A percentile compares a stretch with the other conserved stretches of the same genome.
phyloP scores from a whole-genome alignment of 2,797 vertebrate species.

The Champsocephalus gunnari region DNA sequence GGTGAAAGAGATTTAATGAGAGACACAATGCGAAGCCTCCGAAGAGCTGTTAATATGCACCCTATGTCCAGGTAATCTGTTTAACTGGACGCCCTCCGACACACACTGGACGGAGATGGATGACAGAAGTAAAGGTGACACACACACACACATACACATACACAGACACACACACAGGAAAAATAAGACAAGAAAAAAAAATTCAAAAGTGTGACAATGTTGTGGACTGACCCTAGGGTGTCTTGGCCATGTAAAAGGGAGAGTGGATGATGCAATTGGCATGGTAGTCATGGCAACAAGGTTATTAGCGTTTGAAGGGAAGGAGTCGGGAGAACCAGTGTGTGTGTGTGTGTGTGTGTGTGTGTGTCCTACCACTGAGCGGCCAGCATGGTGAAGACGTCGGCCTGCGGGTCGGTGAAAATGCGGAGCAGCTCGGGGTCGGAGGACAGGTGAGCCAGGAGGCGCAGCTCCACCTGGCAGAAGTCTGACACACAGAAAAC shows the following conservation, averaged over 20 bases:
- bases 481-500: conserved; percentile 85
- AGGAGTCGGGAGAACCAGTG: conserved; percentile 30
- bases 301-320: conserved; percentile 68
- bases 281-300: conserved; percentile 77
- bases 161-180: conserved; percentile 18
- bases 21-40: conserved; percentile 36
- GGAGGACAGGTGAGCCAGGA: conserved; percentile 92
- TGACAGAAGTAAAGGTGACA: conserved; percentile 23
- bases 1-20: conserved; percentile 49
- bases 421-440: conserved; percentile 92
- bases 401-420: conserved; percentile 87
- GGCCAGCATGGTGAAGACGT: conserved; percentile 91
- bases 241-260: conserved; percentile 42
- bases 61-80: conserved; percentile 53
- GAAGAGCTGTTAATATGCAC: conserved; percentile 36
- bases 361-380: conserved; percentile 89
- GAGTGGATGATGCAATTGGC: conserved; percentile 31
- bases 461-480: conserved; percentile 94
- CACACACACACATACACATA: conserved; percentile 20
- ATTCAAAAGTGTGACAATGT: conserved; percentile 45
- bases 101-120: conserved; percentile 46
- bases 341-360: not conserved
- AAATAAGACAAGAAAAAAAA: conserved; percentile 14
- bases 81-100: conserved; percentile 43
- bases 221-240: conserved; percentile 50